Conservation (phyloP, 2,888 invertebrate genomes). For the Halictus ligatus region DNA sequence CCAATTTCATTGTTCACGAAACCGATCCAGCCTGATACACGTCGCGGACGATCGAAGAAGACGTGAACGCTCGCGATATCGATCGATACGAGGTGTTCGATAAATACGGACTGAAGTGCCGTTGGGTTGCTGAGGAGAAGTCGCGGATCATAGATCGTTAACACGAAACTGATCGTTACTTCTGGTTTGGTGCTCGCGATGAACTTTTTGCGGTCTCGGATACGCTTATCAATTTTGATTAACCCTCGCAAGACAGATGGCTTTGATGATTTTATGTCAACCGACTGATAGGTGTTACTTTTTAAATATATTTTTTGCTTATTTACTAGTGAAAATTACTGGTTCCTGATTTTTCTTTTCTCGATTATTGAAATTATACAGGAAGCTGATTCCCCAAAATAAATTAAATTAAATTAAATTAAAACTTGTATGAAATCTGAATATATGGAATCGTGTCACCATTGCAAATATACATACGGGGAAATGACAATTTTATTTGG, state of each 20-base stretch:
- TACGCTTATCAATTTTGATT: background rate
- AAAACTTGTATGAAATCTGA: too few species aligned
- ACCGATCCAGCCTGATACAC: slow-evolving; percentile 21
- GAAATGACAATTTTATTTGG: background rate
- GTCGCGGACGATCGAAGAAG: slow-evolving; percentile 32
- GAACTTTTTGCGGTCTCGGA: background rate
- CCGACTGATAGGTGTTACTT: background rate
- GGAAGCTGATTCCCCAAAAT: background rate
- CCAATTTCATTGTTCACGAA: slow-evolving; percentile 53
- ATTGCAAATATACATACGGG: background rate
- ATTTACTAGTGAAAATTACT: background rate
- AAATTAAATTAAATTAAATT: too few species aligned
- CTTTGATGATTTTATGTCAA: background rate
- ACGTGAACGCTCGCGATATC: slow-evolving; percentile 17
- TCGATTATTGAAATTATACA: background rate
- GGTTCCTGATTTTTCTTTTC: background rate
- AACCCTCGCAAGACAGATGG: too few species aligned
- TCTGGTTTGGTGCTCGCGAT: background rate
- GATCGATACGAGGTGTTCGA: slow-evolving; percentile 8
- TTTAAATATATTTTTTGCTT: background rate
- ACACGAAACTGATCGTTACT: background rate
- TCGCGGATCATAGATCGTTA: background rate
- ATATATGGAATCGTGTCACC: too few species aligned
- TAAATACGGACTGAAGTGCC: background rate
- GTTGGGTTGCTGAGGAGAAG: background rate